phyloP scores from a whole-genome alignment of 2,113 vertebrate species.

The Cinclus mexicanus region DNA sequence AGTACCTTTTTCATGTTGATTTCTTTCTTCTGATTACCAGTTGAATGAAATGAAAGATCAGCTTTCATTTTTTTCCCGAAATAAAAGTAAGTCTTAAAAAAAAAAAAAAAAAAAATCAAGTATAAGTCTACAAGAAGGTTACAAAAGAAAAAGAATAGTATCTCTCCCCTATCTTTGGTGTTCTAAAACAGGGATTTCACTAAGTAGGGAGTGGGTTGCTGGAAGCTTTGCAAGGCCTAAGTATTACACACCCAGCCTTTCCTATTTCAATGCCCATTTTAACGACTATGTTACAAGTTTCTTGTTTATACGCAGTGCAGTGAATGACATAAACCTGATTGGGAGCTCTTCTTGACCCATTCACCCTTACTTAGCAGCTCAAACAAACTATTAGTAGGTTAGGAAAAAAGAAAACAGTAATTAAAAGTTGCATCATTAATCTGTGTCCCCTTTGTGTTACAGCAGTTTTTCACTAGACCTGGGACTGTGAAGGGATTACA shows the following conservation, averaged over 20 bases:
- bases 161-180: constrained; percentile 86
- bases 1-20: constrained; percentile 64
- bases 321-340: constrained; percentile 76
- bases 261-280: constrained; percentile 72
- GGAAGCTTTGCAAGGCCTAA: constrained; percentile 53
- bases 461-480: constrained; percentile 87
- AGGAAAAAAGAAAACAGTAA: constrained; percentile 78
- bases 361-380: constrained; percentile 77
- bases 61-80: constrained; percentile 72
- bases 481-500: constrained; percentile 83
- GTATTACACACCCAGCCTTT: constrained; percentile 64
- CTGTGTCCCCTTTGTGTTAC: constrained; percentile 83
- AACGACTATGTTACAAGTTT: constrained; percentile 64
- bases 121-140: constrained; percentile 76
- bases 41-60: constrained; percentile 72
- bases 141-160: constrained; percentile 60
- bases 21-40: constrained; percentile 52
- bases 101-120: constrained; percentile 68
- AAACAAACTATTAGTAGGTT: constrained; percentile 82
- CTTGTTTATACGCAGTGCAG: constrained; percentile 72
- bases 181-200: constrained; percentile 74
- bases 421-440: constrained; percentile 80
- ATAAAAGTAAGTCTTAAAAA: constrained; percentile 60
- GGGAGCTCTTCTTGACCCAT: constrained; percentile 70
- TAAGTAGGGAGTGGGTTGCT: constrained; percentile 67